Evolutionary conservation across 2,113 vertebrate species (phyloP).

Genomic region (Penelope pileata): DNA sequence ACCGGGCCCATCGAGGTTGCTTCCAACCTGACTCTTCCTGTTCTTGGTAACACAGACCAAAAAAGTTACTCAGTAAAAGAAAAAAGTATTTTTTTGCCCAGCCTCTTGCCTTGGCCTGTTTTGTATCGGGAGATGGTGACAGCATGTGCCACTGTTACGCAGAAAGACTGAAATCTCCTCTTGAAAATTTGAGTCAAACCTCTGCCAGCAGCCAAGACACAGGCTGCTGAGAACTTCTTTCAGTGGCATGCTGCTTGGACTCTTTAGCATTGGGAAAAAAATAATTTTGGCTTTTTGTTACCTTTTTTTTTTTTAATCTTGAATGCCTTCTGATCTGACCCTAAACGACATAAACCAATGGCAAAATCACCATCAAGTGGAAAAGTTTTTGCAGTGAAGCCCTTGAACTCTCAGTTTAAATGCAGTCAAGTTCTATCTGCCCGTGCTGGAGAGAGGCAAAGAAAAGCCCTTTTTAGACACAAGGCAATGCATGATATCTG

Average conservation of each 20-base stretch:
- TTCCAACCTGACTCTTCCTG: not conserved
- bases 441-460: not conserved
- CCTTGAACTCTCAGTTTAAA: not conserved
- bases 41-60: not conserved
- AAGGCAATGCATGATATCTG: not conserved
- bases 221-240: not conserved
- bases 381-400: not conserved
- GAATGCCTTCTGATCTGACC: not conserved
- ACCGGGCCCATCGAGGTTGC: fast-evolving
- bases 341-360: not conserved
- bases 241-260: not conserved
- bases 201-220: not conserved
- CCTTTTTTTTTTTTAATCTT: not conserved
- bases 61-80: not conserved
- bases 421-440: not conserved
- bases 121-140: not conserved
- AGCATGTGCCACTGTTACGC: not conserved
- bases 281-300: not conserved
- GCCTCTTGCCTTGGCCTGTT: not conserved
- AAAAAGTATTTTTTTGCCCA: not conserved
- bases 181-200: not conserved
- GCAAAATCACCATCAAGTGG: not conserved
- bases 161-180: not conserved
- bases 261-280: not conserved
- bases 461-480: not conserved